phyloP scores from a whole-genome alignment of 2,113 vertebrate species.

The Lagopus leucura region DNA sequence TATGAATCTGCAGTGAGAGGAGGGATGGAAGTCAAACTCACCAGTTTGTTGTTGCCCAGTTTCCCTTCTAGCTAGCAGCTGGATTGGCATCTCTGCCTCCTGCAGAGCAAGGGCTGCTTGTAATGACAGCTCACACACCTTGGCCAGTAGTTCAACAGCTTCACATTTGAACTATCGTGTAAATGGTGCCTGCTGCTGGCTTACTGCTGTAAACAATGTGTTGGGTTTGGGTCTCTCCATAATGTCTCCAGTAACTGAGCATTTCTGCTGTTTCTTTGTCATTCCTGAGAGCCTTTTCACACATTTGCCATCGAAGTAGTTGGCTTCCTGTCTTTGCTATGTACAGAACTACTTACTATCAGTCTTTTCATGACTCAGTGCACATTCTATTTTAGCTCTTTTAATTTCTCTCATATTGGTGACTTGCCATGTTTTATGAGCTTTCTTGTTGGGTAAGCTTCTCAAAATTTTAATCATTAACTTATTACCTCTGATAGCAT shows the following conservation, averaged over 20 bases:
- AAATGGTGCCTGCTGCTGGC: not conserved
- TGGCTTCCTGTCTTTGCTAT: conserved; percentile 30
- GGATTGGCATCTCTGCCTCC: not conserved
- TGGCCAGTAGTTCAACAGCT: not conserved
- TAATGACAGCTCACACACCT: not conserved
- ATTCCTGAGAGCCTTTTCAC: not conserved
- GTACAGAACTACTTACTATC: conserved; percentile 11
- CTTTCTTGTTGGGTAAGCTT: not conserved
- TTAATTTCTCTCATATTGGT: not conserved
- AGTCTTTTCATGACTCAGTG: not conserved
- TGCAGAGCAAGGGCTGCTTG: not conserved
- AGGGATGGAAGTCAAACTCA: not conserved
- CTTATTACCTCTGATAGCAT: not conserved
- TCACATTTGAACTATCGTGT: not conserved
- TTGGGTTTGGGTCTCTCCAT: not conserved
- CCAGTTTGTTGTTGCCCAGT: not conserved
- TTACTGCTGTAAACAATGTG: not conserved
- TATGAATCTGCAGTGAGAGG: not conserved
- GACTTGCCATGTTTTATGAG: not conserved
- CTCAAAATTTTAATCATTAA: not conserved
- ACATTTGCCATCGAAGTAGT: not conserved
- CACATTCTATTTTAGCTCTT: not conserved
- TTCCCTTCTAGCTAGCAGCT: not conserved
- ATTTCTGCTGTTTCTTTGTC: conserved; percentile 5
- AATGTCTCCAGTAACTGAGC: not conserved